Conservation (phyloP, 2,113 vertebrate genomes). For the Miniopterus natalensis region DNA sequence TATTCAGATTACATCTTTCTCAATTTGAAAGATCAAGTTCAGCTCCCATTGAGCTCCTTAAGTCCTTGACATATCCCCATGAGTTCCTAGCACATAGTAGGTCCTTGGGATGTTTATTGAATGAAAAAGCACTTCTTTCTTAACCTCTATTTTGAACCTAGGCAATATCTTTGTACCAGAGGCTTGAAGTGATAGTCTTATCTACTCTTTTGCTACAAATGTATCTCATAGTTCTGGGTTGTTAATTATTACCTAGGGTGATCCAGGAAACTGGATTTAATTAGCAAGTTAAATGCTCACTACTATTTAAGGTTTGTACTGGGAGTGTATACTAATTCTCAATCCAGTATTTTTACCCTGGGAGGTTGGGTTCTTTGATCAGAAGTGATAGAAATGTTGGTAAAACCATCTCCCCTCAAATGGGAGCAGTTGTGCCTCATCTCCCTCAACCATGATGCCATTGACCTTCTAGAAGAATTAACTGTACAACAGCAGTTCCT, state of each 20-base stretch:
- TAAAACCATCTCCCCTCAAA: not conserved
- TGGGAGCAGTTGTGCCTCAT: not conserved
- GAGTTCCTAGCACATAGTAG: not conserved
- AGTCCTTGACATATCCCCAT: not conserved
- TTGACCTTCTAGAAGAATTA: slow-evolving; percentile 36
- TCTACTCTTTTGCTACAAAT: not conserved
- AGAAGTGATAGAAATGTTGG: not conserved
- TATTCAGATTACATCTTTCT: not conserved
- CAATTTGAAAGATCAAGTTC: slow-evolving; percentile 23
- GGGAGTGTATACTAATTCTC: not conserved
- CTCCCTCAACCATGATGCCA: not conserved
- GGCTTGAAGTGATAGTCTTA: not conserved
- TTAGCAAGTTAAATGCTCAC: not conserved
- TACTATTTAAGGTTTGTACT: not conserved
- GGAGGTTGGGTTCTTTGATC: not conserved
- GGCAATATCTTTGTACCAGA: slow-evolving; percentile 1
- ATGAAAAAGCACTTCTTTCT: not conserved
- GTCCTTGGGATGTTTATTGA: not conserved
- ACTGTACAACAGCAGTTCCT: not conserved
- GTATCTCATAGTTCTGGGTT: not conserved
- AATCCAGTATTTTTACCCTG: not conserved
- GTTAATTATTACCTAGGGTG: slow-evolving; percentile 68
- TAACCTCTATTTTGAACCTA: not conserved
- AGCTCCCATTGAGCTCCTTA: not conserved
- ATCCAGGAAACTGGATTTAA: slow-evolving; percentile 38